These are phyloP conservation scores for Hestina assimilis DNA, from an alignment of 1,140 invertebrate genomes.

Conservation along the genomic window DNA sequence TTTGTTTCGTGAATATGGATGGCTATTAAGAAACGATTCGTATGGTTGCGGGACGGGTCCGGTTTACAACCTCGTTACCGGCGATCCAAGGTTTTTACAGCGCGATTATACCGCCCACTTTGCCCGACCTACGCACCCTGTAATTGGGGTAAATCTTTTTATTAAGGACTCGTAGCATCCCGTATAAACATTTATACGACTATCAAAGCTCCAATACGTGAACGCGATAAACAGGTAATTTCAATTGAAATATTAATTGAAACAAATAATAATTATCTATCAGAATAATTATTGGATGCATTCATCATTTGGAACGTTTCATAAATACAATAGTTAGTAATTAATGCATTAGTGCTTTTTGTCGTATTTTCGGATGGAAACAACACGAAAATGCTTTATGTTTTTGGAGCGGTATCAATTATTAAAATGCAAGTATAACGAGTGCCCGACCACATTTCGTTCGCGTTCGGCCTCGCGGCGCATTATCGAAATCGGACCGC, in stretches of 20 bases:
- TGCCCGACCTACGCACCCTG: slow-evolving; percentile 45
- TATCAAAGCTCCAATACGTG: not conserved
- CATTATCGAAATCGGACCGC: slow-evolving; percentile 75
- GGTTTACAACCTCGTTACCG: slow-evolving; percentile 66
- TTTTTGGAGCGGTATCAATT: slow-evolving; percentile 60
- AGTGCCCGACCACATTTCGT: slow-evolving; percentile 65
- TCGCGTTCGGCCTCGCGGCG: slow-evolving; percentile 57
- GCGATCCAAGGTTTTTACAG: slow-evolving; percentile 60
- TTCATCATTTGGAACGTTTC: slow-evolving; percentile 28
- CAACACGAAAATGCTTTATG: slow-evolving; percentile 55
- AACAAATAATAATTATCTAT: slow-evolving; percentile 28
- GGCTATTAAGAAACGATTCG: slow-evolving; percentile 45
- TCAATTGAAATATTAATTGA: slow-evolving; percentile 16
- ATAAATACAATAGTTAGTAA: slow-evolving; percentile 16
- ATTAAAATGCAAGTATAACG: slow-evolving; percentile 73
- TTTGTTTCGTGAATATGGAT: slow-evolving; percentile 25
- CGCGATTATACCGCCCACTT: slow-evolving; percentile 59
- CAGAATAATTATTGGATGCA: slow-evolving; percentile 30
- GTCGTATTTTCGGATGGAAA: slow-evolving; percentile 36
- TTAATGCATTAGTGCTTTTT: slow-evolving; percentile 24
- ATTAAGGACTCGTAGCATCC: slow-evolving; percentile 31
- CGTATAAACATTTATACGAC: slow-evolving; percentile 14
- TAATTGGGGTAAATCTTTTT: slow-evolving; percentile 68
- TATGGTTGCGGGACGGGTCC: slow-evolving; percentile 51
- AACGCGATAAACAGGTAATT: not conserved